These are phyloP conservation scores for Vombatus ursinus DNA, from an alignment of 2,113 vertebrate genomes.

Conservation along the genomic window DNA sequence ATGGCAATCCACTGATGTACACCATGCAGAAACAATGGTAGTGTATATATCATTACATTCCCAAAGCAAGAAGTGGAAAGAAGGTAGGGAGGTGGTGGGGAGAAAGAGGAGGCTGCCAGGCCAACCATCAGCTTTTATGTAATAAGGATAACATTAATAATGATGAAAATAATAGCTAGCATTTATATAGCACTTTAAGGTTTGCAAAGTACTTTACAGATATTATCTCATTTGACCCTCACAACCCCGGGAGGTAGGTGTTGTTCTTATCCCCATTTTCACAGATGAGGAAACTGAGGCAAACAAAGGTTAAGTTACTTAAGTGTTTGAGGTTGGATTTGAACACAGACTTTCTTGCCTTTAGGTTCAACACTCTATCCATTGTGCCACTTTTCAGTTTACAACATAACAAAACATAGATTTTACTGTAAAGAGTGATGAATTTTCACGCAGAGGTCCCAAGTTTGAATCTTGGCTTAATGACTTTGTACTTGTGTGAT, in stretches of 20 bases:
- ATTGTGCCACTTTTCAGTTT: neutral
- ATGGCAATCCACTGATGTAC: neutral
- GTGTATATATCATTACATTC: neutral
- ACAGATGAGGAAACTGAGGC: neutral
- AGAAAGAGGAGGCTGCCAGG: neutral
- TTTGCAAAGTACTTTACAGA: neutral
- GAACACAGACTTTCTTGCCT: neutral
- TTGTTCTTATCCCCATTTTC: neutral
- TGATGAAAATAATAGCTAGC: neutral
- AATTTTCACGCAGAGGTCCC: neutral
- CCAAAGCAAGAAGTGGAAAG: neutral
- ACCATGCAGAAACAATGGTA: neutral
- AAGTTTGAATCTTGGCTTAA: neutral
- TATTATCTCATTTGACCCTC: neutral
- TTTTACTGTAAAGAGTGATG: neutral
- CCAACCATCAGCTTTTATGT: neutral
- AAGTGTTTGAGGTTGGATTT: neutral
- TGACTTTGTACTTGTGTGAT: neutral
- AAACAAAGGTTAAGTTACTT: neutral
- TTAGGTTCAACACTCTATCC: neutral
- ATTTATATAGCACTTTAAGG: neutral
- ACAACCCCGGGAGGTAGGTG: neutral
- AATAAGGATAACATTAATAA: neutral
- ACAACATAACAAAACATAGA: neutral
- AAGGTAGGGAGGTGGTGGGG: neutral